Base-by-base conservation (phyloP, 2,797 vertebrate species). In the Kryptolebias ocellatus region DNA sequence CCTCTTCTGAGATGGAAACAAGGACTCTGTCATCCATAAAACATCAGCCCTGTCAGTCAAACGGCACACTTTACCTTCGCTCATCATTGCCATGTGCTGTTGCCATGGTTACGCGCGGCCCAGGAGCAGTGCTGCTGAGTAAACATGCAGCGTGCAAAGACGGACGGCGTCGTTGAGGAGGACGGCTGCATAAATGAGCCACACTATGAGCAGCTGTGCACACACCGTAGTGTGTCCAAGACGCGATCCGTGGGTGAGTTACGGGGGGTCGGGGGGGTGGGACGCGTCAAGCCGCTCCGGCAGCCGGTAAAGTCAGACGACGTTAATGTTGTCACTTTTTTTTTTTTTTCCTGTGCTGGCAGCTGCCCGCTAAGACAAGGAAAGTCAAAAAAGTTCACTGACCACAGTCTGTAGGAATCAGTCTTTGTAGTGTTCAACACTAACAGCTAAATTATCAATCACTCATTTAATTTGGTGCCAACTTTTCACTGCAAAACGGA, bases 41-140 rank as follows among this genome's bases (percentile, higher is more conserved):
- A 89, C 74, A 83, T 85, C 77, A 78, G 61, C 39, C 52, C 68
- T 79, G 85, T 80, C 88, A 86, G 79, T 86, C 83, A 84, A 74
- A 84, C 44, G 2, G 63, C 34, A 44, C 53, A 12, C 18, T 10
- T 53, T 53, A 27, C 47, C 46, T 60, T 57, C 4, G 10, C 73
- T 53, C 63, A 70, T 27, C 69, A 79, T 74, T 72, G 37, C 46
- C 31, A 27, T 78, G 65, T 67, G 70, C 45, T 29, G 83, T 88
- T 89, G 60, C 89, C 70, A 85, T 87, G 72, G 89, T 70, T 81
- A 83, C 86, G 49, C 29, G 49, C 66, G 44, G 42, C 16, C 50
- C 49, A 42, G 63, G 74, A 67, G 63, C 27, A 60, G 54, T 16
- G 2, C 56, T 29, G 67, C 47, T 56, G 24, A 56, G 51, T 51